Conservation (phyloP, 37 sponge, comb jelly and placozoan genomes). For the Cliona cf. orientalis region DNA sequence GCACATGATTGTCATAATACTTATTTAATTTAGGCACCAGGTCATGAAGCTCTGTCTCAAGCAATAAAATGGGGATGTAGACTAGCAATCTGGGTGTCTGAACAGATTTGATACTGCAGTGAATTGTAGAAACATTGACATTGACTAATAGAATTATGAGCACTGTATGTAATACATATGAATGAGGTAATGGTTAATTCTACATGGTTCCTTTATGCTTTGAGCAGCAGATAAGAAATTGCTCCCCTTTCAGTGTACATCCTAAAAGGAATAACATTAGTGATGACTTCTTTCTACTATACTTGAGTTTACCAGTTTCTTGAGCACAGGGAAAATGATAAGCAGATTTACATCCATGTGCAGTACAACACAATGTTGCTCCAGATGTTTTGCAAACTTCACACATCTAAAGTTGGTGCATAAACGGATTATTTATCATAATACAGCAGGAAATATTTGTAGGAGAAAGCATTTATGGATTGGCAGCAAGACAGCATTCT, state of each 20-base stretch:
- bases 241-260: constrained; percentile 19
- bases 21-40: constrained; percentile 55
- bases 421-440: no score
- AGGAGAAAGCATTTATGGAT: no score
- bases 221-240: constrained; percentile 18
- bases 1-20: neutral
- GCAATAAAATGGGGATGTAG: constrained; percentile 79
- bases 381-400: constrained; percentile 36
- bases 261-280: constrained; percentile 12
- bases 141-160: neutral
- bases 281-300: no score
- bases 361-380: constrained; percentile 50
- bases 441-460: no score
- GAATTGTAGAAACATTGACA: neutral
- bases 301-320: constrained; percentile 22
- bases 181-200: neutral
- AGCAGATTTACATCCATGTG: constrained; percentile 40
- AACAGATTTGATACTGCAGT: constrained; percentile 37
- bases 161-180: neutral
- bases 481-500: no score
- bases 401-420: constrained; percentile 37
- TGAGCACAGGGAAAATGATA: constrained; percentile 66
- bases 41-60: constrained; percentile 58
- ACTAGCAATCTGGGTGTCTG: constrained; percentile 87
- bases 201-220: constrained; percentile 20